Conservation (phyloP, 2,888 invertebrate species). For the Ophonus ardosiacus region DNA sequence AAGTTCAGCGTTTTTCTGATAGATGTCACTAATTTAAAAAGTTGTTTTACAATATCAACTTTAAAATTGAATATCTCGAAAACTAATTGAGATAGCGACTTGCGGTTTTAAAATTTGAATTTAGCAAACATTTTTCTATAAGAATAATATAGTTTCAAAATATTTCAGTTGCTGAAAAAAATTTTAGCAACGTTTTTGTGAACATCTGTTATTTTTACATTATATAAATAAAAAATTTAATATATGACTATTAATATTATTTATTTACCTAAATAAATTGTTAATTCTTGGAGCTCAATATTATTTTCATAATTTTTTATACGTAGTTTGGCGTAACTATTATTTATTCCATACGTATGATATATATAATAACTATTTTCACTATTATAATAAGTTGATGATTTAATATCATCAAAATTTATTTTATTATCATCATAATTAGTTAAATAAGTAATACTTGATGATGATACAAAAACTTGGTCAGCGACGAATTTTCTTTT, state of each 20-base stretch:
- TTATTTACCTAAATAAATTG: slow-evolving; percentile 72
- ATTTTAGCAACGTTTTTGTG: too few relatives aligned
- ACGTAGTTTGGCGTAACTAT: slow-evolving; percentile 5
- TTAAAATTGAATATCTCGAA: too few relatives aligned
- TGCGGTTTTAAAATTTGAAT: too few relatives aligned
- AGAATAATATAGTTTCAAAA: too few relatives aligned
- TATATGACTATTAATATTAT: not conserved
- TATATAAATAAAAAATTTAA: not conserved
- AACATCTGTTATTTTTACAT: too few relatives aligned
- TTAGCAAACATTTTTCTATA: too few relatives aligned
- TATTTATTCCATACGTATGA: not conserved
- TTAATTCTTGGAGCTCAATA: slow-evolving; percentile 73
- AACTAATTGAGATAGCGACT: too few relatives aligned
- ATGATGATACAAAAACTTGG: slow-evolving; percentile 79
- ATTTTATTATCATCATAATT: not conserved
- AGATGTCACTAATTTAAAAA: too few relatives aligned
- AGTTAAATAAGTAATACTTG: slow-evolving; percentile 73
- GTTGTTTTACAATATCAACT: too few relatives aligned
- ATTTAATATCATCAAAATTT: not conserved
- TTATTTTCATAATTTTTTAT: slow-evolving; percentile 70
- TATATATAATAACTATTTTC: slow-evolving; percentile 30
- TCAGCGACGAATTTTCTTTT: slow-evolving; percentile 80
- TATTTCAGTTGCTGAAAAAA: too few relatives aligned
- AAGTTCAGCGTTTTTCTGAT: too few relatives aligned
- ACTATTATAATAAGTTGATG: slow-evolving; percentile 32